phyloP scores from a whole-genome alignment of 2,113 vertebrate genomes.

The Synchiropus splendidus region DNA sequence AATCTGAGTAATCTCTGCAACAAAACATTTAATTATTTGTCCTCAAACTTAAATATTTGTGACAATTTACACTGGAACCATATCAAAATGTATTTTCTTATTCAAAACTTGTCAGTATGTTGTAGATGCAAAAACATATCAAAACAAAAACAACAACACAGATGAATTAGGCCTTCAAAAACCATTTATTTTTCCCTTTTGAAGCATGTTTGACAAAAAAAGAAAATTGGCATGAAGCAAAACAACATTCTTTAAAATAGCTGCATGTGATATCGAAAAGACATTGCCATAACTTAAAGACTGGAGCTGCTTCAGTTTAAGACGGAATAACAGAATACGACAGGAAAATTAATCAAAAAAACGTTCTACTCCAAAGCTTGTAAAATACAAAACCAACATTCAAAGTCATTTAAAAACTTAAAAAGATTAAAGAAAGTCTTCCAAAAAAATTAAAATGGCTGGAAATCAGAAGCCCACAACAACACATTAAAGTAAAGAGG shows the following conservation, averaged over 20 bases:
- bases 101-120: too few relatives aligned
- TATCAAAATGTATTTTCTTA: too few relatives aligned
- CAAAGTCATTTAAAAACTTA: conserved; percentile 42
- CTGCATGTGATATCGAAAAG: conserved; percentile 5
- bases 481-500: conserved; percentile 28
- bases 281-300: conserved; percentile 11
- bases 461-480: conserved; percentile 27
- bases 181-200: conserved; percentile 38
- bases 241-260: conserved; percentile 15
- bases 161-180: conserved; percentile 1
- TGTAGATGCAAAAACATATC: neutral
- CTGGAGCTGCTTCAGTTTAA: conserved; percentile 14
- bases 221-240: too few relatives aligned
- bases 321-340: conserved; percentile 18
- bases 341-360: too few relatives aligned
- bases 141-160: neutral
- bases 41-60: too few relatives aligned
- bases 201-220: too few relatives aligned
- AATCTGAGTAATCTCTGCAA: too few relatives aligned
- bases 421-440: conserved; percentile 12
- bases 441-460: conserved; percentile 34
- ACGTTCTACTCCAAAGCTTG: conserved; percentile 21
- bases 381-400: conserved; percentile 42
- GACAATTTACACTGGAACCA: too few relatives aligned
- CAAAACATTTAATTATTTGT: too few relatives aligned